Percentiles rank a stretch among this genome's conserved stretches.
phyloP scores from a whole-genome alignment of 2,888 invertebrate species.

The Keiferia lycopersicella region DNA sequence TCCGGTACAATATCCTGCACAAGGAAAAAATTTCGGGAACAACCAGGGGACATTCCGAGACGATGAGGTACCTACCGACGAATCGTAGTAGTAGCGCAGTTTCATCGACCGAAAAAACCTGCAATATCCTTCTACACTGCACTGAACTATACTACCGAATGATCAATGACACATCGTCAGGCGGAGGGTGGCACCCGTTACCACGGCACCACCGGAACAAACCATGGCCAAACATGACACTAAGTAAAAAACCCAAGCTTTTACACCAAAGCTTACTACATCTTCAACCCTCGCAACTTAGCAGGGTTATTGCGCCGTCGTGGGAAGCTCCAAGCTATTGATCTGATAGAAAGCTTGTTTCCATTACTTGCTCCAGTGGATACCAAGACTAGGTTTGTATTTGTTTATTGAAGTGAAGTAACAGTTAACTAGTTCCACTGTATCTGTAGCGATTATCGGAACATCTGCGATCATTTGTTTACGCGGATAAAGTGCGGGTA shows the following conservation, averaged over 20 bases:
- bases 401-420: slow-evolving; percentile 36
- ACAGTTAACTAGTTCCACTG: slow-evolving; percentile 22
- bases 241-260: slow-evolving; percentile 47
- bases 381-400: slow-evolving; percentile 43
- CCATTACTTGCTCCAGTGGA: slow-evolving; percentile 51
- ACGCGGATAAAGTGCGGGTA: background rate
- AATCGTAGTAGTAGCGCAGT: slow-evolving; percentile 73
- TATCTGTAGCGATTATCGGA: slow-evolving; percentile 11
- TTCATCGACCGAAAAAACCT: slow-evolving; percentile 58
- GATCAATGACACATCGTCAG: slow-evolving; percentile 44
- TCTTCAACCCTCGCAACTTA: slow-evolving; percentile 46
- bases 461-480: slow-evolving; percentile 5
- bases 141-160: slow-evolving; percentile 45
- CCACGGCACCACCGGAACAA: slow-evolving; percentile 59
- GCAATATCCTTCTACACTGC: slow-evolving; percentile 46
- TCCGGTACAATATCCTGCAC: background rate
- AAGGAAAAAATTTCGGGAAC: slow-evolving; percentile 9
- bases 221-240: slow-evolving; percentile 49
- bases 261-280: slow-evolving; percentile 36
- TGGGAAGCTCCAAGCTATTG: slow-evolving; percentile 62
- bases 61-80: slow-evolving; percentile 60
- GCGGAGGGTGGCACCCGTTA: slow-evolving; percentile 53
- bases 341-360: slow-evolving; percentile 60
- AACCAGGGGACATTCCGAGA: slow-evolving; percentile 16
- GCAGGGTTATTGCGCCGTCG: slow-evolving; percentile 67